Evolutionary conservation across 2,888 invertebrate genomes (phyloP).

Genomic region (Agonopterix subpropinquella): DNA sequence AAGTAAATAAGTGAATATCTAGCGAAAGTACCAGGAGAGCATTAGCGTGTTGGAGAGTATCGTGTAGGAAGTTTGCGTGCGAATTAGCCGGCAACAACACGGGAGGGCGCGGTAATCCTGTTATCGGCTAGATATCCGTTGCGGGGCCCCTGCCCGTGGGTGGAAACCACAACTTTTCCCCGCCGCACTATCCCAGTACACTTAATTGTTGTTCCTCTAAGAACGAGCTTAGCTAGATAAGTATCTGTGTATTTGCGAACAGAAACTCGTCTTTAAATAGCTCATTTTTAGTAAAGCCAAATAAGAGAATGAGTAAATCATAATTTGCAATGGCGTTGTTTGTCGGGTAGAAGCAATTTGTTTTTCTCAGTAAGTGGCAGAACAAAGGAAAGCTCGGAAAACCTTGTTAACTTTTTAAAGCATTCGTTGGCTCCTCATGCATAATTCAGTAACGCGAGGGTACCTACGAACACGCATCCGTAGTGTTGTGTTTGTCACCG

Average conservation of each 20-base stretch:
- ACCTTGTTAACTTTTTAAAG: conserved; percentile 73
- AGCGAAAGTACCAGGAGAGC: conserved; percentile 19
- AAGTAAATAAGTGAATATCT: not conserved
- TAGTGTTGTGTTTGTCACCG: conserved; percentile 37
- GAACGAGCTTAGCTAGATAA: conserved; percentile 2
- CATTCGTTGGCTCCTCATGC: conserved; percentile 61
- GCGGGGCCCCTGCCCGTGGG: conserved; percentile 16
- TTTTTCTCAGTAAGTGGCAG: conserved; percentile 55
- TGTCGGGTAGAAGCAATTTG: conserved; percentile 52
- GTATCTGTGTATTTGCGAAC: conserved; percentile 1
- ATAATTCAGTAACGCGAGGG: conserved; percentile 56
- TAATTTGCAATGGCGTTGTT: conserved; percentile 18
- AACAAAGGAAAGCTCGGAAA: conserved; percentile 68
- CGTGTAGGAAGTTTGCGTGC: conserved; percentile 56
- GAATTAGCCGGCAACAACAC: conserved; percentile 53
- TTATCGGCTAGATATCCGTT: conserved; percentile 58
- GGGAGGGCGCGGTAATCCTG: conserved; percentile 58
- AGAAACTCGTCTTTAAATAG: not conserved
- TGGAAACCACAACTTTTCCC: conserved; percentile 42
- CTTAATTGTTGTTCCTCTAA: conserved; percentile 32
- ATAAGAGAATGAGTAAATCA: conserved; percentile 13
- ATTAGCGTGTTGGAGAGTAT: conserved; percentile 39
- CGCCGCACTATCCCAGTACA: conserved; percentile 34
- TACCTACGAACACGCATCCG: conserved; percentile 23
- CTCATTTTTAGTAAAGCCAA: not conserved